phyloP scores from a whole-genome alignment of 1,140 invertebrate genomes.

The Bombus balteatus region DNA sequence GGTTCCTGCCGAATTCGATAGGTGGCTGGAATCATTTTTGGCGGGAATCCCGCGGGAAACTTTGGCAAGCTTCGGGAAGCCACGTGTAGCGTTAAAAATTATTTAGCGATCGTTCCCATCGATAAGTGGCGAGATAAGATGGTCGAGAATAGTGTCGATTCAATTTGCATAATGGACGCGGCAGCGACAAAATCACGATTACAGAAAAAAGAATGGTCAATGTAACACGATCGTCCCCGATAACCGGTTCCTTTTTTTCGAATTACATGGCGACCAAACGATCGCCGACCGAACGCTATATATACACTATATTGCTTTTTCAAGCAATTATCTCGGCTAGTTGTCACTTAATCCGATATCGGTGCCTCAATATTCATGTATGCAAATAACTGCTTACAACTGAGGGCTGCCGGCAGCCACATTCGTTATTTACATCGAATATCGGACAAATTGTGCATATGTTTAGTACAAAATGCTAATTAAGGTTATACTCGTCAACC shows the following conservation, averaged over 20 bases:
- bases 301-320: slow-evolving; percentile 1
- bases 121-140: not conserved
- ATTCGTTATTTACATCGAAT: slow-evolving; percentile 66
- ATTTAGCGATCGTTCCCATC: not conserved
- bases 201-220: not conserved
- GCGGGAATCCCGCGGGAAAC: slow-evolving; percentile 46
- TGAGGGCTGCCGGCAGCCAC: slow-evolving; percentile 55
- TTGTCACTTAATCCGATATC: slow-evolving; percentile 50
- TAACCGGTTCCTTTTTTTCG: slow-evolving; percentile 22
- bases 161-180: slow-evolving; percentile 36
- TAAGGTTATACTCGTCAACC: not conserved
- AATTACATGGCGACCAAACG: not conserved
- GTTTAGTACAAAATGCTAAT: slow-evolving; percentile 35
- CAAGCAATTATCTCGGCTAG: slow-evolving; percentile 39
- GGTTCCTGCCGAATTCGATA: slow-evolving; percentile 71
- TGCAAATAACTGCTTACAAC: slow-evolving; percentile 50
- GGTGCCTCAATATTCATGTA: slow-evolving; percentile 47
- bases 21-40: slow-evolving; percentile 64
- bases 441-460: slow-evolving; percentile 56
- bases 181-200: slow-evolving; percentile 13
- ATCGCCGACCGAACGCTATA: not conserved
- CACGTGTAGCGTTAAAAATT: slow-evolving; percentile 7
- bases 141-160: not conserved
- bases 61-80: not conserved
- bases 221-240: not conserved